Evolutionary conservation across 2,797 vertebrate genomes (phyloP).

Genomic region (Carapus acus): DNA sequence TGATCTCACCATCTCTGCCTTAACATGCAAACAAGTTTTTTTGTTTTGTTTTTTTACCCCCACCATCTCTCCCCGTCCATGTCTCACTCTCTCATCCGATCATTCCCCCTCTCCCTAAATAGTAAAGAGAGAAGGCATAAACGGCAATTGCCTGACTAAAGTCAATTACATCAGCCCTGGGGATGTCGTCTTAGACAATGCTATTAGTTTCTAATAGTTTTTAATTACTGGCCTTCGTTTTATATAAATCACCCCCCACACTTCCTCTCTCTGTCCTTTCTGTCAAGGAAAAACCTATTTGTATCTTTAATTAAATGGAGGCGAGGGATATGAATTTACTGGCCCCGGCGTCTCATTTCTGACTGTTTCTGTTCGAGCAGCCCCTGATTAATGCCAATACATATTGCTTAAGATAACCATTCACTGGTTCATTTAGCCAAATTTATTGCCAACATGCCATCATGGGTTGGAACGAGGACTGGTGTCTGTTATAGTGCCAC

Average conservation of each 20-base stretch:
- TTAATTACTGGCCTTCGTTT: constrained; percentile 75
- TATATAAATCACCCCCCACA: constrained; percentile 65
- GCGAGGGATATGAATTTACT: constrained; percentile 89
- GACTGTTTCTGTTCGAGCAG: constrained; percentile 91
- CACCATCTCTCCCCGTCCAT: background rate
- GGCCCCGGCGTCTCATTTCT: constrained; percentile 77
- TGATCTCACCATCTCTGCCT: constrained; percentile 58
- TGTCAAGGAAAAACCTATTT: constrained; percentile 81
- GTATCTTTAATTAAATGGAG: constrained; percentile 85
- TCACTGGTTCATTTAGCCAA: constrained; percentile 99
- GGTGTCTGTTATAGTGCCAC: constrained; percentile 69
- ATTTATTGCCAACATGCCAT: constrained; percentile 92
- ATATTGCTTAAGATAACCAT: constrained; percentile 99
- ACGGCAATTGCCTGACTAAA: constrained; percentile 47
- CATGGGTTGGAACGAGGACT: constrained; percentile 33
- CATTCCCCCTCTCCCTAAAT: constrained; percentile 21
- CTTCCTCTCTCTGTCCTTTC: constrained; percentile 41
- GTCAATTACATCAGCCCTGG: constrained; percentile 64
- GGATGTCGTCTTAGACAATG: constrained; percentile 71
- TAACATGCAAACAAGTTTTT: constrained; percentile 59
- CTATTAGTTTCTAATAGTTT: constrained; percentile 73
- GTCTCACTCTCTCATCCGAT: background rate
- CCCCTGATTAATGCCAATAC: constrained; percentile 99
- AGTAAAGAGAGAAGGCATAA: constrained; percentile 46
- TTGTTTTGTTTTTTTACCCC: constrained; percentile 9